Conservation (phyloP, 2,113 vertebrate species). For the Rissa tridactyla region DNA sequence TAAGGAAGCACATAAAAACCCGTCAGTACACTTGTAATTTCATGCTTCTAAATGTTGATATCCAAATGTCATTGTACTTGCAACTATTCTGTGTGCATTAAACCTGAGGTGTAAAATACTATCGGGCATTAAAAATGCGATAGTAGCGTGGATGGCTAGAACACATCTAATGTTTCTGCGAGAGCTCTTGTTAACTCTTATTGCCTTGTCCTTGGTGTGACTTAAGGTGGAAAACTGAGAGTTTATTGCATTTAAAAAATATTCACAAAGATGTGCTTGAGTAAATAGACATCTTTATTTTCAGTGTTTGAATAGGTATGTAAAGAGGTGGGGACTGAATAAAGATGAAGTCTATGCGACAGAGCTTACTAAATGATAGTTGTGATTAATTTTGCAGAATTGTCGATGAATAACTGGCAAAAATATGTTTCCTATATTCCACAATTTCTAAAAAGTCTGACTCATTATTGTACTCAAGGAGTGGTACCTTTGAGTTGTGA, state of each 20-base stretch:
- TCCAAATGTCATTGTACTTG: neutral
- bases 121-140: neutral
- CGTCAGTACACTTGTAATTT: constrained; percentile 3
- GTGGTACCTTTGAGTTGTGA: neutral
- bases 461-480: neutral
- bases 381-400: neutral
- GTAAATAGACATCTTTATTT: neutral
- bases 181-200: neutral
- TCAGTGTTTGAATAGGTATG: neutral
- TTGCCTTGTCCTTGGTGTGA: neutral
- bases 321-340: neutral
- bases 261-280: neutral
- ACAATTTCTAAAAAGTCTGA: neutral
- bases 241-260: neutral
- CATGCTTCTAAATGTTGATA: neutral
- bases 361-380: neutral
- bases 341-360: neutral
- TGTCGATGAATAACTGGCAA: neutral
- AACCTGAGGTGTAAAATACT: constrained; percentile 9
- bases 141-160: neutral
- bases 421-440: neutral
- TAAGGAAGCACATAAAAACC: neutral
- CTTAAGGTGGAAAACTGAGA: neutral
- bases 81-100: neutral
- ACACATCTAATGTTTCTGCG: neutral